Percentiles rank a stretch among this genome's conserved stretches.
Evolutionary conservation across 92 coral and sea anemone genomes (phyloP).

Genomic region (Porites divaricata): DNA sequence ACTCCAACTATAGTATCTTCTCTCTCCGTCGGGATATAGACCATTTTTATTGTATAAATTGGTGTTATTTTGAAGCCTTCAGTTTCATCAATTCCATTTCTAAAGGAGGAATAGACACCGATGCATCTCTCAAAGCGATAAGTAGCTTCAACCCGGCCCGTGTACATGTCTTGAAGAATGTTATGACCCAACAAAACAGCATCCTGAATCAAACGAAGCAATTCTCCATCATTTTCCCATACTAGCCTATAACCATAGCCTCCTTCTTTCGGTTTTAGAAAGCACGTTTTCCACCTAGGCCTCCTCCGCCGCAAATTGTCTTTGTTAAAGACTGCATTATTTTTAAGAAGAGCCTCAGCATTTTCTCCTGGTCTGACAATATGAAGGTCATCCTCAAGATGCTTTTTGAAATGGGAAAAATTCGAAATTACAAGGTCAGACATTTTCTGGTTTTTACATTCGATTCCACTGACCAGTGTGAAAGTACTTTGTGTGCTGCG

Average conservation of each 20-base stretch:
- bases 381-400: background rate
- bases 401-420: background rate
- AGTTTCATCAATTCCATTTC: background rate
- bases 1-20: background rate
- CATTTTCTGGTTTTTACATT: background rate
- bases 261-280: background rate
- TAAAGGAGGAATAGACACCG: background rate
- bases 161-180: background rate
- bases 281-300: background rate
- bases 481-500: too few relatives aligned
- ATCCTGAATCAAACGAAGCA: background rate
- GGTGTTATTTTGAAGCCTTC: background rate
- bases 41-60: background rate
- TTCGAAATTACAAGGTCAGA: background rate
- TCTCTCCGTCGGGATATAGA: background rate
- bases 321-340: background rate
- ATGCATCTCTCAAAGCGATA: background rate
- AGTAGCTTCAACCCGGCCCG: background rate
- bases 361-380: background rate
- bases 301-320: too few relatives aligned
- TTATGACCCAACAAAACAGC: background rate
- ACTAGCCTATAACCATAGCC: background rate
- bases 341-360: background rate
- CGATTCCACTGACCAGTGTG: too few relatives aligned
- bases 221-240: background rate